A percentile compares a stretch with the other conserved stretches of the same genome.
Evolutionary conservation across 2,797 vertebrate genomes (phyloP).

Genomic region (Onychomys torridus): DNA sequence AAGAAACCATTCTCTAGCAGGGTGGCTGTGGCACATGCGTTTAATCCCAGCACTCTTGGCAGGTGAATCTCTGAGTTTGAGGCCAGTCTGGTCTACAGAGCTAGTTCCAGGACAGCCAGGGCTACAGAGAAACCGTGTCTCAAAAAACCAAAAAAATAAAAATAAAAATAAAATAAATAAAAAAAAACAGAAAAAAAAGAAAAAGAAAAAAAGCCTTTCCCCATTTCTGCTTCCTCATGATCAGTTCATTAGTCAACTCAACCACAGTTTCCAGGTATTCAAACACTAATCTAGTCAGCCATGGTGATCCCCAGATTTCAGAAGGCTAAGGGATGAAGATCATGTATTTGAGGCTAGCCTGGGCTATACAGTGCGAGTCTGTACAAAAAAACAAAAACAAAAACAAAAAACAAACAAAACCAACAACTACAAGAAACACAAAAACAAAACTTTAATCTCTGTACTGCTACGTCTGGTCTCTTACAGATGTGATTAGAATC

Average conservation of each 20-base stretch:
- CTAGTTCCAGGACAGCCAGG: not conserved
- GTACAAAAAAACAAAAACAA: not conserved
- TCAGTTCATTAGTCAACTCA: not conserved
- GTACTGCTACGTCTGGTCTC: not conserved
- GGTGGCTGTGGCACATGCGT: not conserved
- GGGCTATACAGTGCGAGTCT: no score
- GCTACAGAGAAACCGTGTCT: not conserved
- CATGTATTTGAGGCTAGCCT: not conserved
- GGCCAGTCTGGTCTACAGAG: not conserved
- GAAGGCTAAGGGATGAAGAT: not conserved
- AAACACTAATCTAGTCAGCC: not conserved
- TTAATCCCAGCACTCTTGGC: not conserved
- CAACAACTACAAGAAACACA: not conserved
- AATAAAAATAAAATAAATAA: fast-evolving
- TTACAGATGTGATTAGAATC: not conserved
- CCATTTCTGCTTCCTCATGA: not conserved
- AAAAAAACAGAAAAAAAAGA: not conserved
- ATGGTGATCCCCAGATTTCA: not conserved
- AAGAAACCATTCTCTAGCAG: not conserved
- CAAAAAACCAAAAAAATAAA: not conserved
- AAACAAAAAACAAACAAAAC: not conserved
- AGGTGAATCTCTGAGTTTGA: not conserved
- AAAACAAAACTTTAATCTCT: not conserved
- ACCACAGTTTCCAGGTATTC: not conserved
- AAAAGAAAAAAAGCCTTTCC: not conserved